A percentile compares a stretch with the other conserved stretches of the same genome.
phyloP scores from a whole-genome alignment of 2,113 vertebrate genomes.

The Riparia riparia region DNA sequence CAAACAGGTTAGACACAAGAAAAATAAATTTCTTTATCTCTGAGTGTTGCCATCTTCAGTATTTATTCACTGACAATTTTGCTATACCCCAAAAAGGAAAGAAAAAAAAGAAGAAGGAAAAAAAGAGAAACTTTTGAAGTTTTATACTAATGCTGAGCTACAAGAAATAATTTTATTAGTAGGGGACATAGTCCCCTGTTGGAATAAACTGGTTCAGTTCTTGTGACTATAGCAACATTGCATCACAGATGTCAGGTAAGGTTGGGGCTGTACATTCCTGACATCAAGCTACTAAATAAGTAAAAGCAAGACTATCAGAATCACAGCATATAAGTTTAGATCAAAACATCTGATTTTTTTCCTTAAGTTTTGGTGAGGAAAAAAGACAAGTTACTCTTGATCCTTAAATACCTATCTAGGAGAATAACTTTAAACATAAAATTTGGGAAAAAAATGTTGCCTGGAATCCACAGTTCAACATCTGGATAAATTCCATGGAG shows the following conservation, averaged over 20 bases:
- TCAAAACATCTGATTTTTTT: not conserved
- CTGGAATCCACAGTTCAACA: not conserved
- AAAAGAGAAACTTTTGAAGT: fast-evolving
- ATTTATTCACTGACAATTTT: not conserved
- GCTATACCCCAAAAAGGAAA: not conserved
- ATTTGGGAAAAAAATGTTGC: not conserved
- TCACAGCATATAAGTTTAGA: not conserved
- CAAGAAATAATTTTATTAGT: not conserved
- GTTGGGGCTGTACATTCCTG: not conserved
- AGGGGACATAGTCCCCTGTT: not conserved
- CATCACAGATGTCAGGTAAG: not conserved
- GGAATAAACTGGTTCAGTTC: not conserved
- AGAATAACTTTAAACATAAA: not conserved
- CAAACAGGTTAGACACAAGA: not conserved
- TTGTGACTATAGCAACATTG: not conserved
- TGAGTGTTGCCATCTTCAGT: not conserved
- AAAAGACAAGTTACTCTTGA: not conserved
- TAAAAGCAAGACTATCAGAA: not conserved
- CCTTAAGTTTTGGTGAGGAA: not conserved
- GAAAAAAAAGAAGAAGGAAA: fast-evolving
- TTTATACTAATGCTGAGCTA: not conserved
- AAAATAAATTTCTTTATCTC: not conserved
- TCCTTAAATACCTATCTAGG: not conserved
- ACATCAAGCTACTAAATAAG: not conserved
- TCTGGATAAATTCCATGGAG: not conserved